phyloP scores from a whole-genome alignment of 2,797 vertebrate species.

The Momotus momota region DNA sequence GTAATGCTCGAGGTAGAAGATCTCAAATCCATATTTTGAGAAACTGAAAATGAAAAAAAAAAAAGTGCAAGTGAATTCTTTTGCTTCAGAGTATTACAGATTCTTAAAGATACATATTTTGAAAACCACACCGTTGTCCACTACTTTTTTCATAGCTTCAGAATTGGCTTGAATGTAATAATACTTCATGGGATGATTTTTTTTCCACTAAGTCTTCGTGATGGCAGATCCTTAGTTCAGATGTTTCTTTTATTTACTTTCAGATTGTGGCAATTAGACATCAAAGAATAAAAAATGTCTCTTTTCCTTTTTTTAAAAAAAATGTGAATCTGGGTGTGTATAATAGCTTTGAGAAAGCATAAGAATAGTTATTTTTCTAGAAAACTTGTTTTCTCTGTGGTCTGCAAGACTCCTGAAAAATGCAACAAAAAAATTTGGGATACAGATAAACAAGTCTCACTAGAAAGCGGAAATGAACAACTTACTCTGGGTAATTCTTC shows the following conservation, averaged over 20 bases:
- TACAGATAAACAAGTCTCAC: neutral
- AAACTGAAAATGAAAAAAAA: neutral
- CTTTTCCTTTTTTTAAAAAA: neutral
- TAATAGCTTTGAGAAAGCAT: neutral
- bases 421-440: neutral
- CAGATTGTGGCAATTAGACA: neutral
- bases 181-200: neutral
- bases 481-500: neutral
- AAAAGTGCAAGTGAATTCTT: neutral
- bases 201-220: neutral
- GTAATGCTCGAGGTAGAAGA: fast-evolving
- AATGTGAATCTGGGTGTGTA: neutral
- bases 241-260: slow-evolving; percentile 21
- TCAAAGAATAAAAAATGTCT: neutral
- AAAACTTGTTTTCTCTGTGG: neutral
- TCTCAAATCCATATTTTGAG: neutral
- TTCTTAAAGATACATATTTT: neutral
- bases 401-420: neutral
- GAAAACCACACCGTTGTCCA: neutral
- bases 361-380: neutral
- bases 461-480: neutral
- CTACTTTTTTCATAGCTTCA: neutral
- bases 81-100: neutral
- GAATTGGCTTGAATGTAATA: neutral
- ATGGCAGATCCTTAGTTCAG: neutral